Percentiles rank a stretch among this genome's conserved stretches.
Evolutionary conservation across 2,797 vertebrate genomes (phyloP).

Genomic region (Chiroxiphia lanceolata): DNA sequence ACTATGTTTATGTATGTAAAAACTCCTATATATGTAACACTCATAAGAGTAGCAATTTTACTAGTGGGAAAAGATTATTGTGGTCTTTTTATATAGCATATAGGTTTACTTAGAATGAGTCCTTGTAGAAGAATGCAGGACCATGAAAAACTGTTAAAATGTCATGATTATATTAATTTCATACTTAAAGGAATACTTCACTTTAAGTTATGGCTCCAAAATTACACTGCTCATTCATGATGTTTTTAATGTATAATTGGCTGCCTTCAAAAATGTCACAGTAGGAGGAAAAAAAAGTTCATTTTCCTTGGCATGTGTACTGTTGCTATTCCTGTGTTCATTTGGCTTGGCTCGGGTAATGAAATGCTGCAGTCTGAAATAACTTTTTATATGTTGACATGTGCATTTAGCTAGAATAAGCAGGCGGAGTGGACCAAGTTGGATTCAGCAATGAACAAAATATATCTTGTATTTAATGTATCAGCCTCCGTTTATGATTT

Average conservation of each 20-base stretch:
- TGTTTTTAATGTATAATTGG: constrained; percentile 69
- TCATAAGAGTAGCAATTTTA: constrained; percentile 53
- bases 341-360: constrained; percentile 56
- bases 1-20: constrained; percentile 30
- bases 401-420: constrained; percentile 75
- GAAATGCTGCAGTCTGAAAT: constrained; percentile 65
- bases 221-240: constrained; percentile 70
- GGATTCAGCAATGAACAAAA: constrained; percentile 79
- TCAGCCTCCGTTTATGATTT: neutral
- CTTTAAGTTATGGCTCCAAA: constrained; percentile 58
- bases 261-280: constrained; percentile 70
- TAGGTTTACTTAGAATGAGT: constrained; percentile 31
- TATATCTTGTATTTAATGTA: constrained; percentile 14
- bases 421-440: constrained; percentile 74
- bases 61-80: constrained; percentile 55
- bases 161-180: constrained; percentile 56
- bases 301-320: constrained; percentile 62
- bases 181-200: constrained; percentile 58
- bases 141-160: constrained; percentile 52
- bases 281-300: constrained; percentile 55
- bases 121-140: constrained; percentile 40
- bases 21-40: constrained; percentile 32
- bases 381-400: constrained; percentile 70
- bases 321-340: constrained; percentile 62
- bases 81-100: constrained; percentile 49